Evolutionary conservation across 1,140 invertebrate species (phyloP), one percentile per base, ranked within the genome.

Genomic region (Augochlora pura): DNA sequence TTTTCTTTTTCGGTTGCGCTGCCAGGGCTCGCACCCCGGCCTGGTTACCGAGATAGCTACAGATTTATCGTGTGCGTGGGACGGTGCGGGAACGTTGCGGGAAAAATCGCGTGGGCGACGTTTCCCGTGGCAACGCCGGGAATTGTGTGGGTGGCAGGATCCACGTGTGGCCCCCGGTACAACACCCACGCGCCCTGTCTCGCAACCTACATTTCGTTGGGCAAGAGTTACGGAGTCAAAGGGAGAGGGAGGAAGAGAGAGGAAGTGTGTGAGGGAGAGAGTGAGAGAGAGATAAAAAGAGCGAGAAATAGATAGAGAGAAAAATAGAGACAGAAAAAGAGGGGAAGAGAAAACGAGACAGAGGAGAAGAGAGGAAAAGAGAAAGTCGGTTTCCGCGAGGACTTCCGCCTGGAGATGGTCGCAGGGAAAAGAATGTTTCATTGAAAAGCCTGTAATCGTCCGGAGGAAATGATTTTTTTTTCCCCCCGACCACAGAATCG

Each of bases 51-150:
- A 42, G 63, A 65, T 42, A 65, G 18, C 54, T 32, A 25, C 66
- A 54, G 67, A 69, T 69, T 69, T 54, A 69, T 69, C 67, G 67
- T 25, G 67, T 54, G 67, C 67, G 67, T 69, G 67, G 67, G 67
- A 54, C 49, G 25, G 14, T 4, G 25, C 52, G 16, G 67, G 2
- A 27, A 12, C 46, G 66, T 52, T 68, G 23, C 67, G 67, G 16
- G 67, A 69, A 69, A 65, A 52, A 52, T 64, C 42, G 9, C 60
- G 62, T 74, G 62, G 72, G 60, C 60, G 60, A 52, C 42, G 42
- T 62, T 74, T 74, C n/a, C 72, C 72, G 6, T 21, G 62, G 72
- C 18, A 65, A 74, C 72, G 72, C 18, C 68, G 25, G 46, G 23
- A 32, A 16, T 18, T 8, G 21, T 62, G 72, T 63, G 62, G 62